Evolutionary conservation across 1,140 invertebrate genomes (phyloP).

Genomic region (Linepithema humile): DNA sequence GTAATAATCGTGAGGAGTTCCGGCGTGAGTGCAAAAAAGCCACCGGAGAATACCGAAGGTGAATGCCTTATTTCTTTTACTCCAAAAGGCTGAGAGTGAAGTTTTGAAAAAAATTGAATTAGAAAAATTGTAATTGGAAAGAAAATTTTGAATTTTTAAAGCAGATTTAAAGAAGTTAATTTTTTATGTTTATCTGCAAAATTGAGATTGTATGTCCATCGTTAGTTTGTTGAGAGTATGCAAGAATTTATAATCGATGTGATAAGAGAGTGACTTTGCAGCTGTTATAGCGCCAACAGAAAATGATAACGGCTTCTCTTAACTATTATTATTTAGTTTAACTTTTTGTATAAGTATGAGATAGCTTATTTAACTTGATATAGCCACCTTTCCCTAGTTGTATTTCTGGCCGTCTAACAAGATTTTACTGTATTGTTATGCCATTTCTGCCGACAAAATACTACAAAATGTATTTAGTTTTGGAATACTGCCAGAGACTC

Average conservation of each 20-base stretch:
- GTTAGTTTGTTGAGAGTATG: neutral
- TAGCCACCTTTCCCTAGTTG: neutral
- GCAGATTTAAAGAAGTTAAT: too few relatives aligned
- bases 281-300: neutral
- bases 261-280: neutral
- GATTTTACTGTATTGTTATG: neutral
- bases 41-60: neutral
- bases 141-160: neutral
- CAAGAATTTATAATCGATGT: neutral
- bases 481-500: neutral
- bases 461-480: neutral
- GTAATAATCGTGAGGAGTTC: neutral
- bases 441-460: neutral
- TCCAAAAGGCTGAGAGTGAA: neutral
- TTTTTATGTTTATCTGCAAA: neutral
- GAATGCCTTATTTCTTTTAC: neutral
- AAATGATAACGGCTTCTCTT: too few relatives aligned
- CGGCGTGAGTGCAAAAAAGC: neutral
- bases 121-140: neutral
- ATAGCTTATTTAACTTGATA: neutral
- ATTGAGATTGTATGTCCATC: neutral
- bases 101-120: neutral
- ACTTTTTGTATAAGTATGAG: neutral
- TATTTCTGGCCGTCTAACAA: neutral
- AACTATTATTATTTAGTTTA: neutral